A percentile compares a stretch with the other conserved stretches of the same genome.
Evolutionary conservation across 2,113 vertebrate species (phyloP).

Genomic region (Mixornis gularis): DNA sequence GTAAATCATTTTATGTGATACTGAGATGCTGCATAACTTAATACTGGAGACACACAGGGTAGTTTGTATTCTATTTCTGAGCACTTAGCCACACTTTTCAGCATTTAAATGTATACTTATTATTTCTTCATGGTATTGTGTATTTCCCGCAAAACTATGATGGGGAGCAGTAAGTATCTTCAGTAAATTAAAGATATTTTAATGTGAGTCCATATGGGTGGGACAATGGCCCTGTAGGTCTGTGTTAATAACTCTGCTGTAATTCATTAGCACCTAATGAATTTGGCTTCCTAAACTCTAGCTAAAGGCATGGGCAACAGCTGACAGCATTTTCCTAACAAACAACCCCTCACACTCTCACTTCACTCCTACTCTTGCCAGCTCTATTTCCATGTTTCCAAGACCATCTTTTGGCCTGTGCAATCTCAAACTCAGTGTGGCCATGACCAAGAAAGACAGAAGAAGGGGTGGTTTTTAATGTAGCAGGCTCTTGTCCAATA

Average conservation of each 20-base stretch:
- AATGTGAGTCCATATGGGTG: background rate
- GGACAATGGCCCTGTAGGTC: background rate
- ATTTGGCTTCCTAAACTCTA: background rate
- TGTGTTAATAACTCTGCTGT: background rate
- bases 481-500: background rate
- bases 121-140: background rate
- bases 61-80: background rate
- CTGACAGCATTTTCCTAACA: background rate
- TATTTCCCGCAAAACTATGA: background rate
- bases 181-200: background rate
- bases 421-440: background rate
- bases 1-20: background rate
- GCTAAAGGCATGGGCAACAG: background rate
- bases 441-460: background rate
- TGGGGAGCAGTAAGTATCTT: background rate
- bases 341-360: background rate
- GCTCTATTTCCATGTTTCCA: background rate
- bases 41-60: background rate
- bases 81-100: background rate
- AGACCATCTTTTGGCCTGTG: background rate
- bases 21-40: background rate
- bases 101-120: background rate
- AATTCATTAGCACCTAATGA: background rate
- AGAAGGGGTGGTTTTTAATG: background rate
- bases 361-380: background rate